Conservation (phyloP, 2,888 invertebrate species). For the Drosophila prolongata region DNA sequence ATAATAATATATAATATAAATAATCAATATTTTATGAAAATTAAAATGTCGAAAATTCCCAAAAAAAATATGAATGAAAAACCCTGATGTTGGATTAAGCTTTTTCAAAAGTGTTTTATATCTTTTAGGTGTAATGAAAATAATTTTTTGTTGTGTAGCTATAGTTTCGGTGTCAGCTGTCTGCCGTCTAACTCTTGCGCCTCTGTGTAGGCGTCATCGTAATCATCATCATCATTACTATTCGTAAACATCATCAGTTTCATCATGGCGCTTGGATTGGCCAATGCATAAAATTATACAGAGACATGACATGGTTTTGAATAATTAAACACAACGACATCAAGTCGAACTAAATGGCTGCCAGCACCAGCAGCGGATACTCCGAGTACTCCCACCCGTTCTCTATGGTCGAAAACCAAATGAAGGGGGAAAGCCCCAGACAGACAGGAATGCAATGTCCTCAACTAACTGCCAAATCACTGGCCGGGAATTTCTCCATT, state of each 20-base stretch:
- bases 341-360: conserved; percentile 45
- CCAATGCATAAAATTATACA: conserved; percentile 83
- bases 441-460: conserved; percentile 40
- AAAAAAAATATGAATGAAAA: too few relatives aligned
- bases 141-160: conserved; percentile 2
- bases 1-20: too few relatives aligned
- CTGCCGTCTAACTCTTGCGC: conserved; percentile 38
- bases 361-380: conserved; percentile 31
- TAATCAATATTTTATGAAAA: too few relatives aligned
- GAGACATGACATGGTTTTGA: conserved; percentile 83
- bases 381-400: not conserved
- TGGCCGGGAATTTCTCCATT: conserved; percentile 35
- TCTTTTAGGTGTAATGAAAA: not conserved
- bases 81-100: too few relatives aligned
- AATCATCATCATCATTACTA: conserved; percentile 42
- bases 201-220: conserved; percentile 40
- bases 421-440: conserved; percentile 27
- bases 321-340: conserved; percentile 81
- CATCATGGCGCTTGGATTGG: conserved; percentile 66
- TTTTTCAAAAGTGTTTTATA: not conserved
- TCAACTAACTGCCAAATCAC: conserved; percentile 40
- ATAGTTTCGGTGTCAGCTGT: conserved; percentile 61
- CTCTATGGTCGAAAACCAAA: conserved; percentile 14
- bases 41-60: too few relatives aligned
- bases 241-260: conserved; percentile 39